Evolutionary conservation across 2,888 invertebrate genomes (phyloP).

Genomic region (Sacculina carcini): DNA sequence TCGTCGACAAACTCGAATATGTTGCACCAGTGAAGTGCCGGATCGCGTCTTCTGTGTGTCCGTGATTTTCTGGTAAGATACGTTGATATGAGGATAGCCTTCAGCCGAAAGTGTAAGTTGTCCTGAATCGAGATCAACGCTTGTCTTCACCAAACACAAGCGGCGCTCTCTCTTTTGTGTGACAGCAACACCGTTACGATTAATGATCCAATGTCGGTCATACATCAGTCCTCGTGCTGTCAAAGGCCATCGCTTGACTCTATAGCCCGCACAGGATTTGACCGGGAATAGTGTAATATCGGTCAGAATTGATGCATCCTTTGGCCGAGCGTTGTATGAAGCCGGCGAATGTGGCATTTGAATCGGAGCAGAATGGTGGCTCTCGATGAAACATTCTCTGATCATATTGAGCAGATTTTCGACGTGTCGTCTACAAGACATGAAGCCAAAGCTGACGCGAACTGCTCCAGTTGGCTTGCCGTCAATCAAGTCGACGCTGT

Average conservation of each 20-base stretch:
- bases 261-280: slow-evolving; percentile 64
- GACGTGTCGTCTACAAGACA: slow-evolving; percentile 46
- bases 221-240: slow-evolving; percentile 49
- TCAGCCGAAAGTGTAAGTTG: slow-evolving; percentile 16
- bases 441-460: slow-evolving; percentile 73
- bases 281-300: slow-evolving; percentile 52
- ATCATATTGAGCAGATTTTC: slow-evolving; percentile 45
- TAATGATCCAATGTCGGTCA: slow-evolving; percentile 84
- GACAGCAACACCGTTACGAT: slow-evolving; percentile 47
- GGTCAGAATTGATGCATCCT: slow-evolving; percentile 17
- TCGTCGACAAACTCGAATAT: neutral
- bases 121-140: slow-evolving; percentile 31
- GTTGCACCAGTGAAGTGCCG: slow-evolving; percentile 15
- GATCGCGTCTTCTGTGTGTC: too few species aligned
- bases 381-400: slow-evolving; percentile 35
- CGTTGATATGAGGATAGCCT: slow-evolving; percentile 16
- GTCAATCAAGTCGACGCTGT: slow-evolving; percentile 53
- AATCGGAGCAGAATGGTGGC: too few species aligned
- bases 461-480: slow-evolving; percentile 76
- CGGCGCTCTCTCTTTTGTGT: slow-evolving; percentile 61
- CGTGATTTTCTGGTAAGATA: too few species aligned
- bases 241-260: slow-evolving; percentile 42
- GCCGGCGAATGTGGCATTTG: neutral
- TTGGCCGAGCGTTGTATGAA: neutral
- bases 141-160: slow-evolving; percentile 50